Base-by-base conservation (phyloP, 2,797 vertebrate genomes). In the Orestias chungarensis region DNA sequence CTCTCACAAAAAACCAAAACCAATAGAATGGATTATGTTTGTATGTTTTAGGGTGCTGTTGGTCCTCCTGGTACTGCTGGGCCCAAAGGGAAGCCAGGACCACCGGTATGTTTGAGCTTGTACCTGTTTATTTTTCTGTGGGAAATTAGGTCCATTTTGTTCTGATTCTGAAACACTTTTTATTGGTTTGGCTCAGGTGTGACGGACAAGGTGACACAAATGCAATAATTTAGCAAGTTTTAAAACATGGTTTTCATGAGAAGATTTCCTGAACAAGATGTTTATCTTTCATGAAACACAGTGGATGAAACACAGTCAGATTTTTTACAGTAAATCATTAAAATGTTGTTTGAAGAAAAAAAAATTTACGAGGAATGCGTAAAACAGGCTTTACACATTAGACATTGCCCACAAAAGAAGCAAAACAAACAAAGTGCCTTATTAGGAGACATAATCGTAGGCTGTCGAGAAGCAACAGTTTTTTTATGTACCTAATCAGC, bases 41-140 rank as follows among this genome's bases (percentile, higher is more conserved):
- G 83, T 57, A 1, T 76, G 65, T 87, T 88, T 86, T 79, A 98
- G 97, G 97, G 97, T 73, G 73, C 88, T 66, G 18, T 77, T 79
- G 97, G 97, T 68, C 91, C 88, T 55, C 88, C 95, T 85, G 97
- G 97, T 88, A 93, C 92, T 1, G 76, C 90, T 73, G 97, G 97
- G 73, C 88, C 93, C 42, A 94, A 93, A 93, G 97, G 97, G 89
- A 97, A 96, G 88, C 92, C 93, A 82, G 97, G 97, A 81, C 94
- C 94, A 40, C 85, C 75, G 87, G 97, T 98, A 95, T 75, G 96
- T 95, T 40, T 8, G 46, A 66, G 64, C 72, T 64, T 43, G n/a
- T 20, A 20, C 23, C n/a, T n/a, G n/a, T n/a, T n/a, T n/a, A 50
- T 11, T 15, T 44, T 15, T 65, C 23, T 27, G 18, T 46, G 27